A percentile compares a stretch with the other conserved stretches of the same genome.
These are phyloP conservation scores for Chlorospingus semifuscus DNA, from an alignment of 2,797 vertebrate species.

Conservation along the genomic window DNA sequence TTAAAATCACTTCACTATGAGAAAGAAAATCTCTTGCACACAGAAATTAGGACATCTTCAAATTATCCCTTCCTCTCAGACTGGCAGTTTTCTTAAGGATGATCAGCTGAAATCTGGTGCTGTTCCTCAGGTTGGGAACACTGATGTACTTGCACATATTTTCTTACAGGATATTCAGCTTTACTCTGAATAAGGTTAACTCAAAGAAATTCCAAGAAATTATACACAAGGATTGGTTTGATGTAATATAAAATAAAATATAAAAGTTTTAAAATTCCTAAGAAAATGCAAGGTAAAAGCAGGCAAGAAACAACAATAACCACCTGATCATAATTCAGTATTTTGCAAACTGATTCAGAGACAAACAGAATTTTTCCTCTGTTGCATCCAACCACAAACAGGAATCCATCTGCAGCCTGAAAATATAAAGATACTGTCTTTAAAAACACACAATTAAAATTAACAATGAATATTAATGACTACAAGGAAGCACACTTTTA, in stretches of 20 bases:
- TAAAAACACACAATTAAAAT: not conserved
- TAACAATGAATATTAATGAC: not conserved
- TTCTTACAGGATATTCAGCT: not conserved
- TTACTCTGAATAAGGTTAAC: not conserved
- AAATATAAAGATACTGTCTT: conserved; percentile 42
- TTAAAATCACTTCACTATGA: not conserved
- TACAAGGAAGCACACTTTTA: not conserved
- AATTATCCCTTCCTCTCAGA: not conserved
- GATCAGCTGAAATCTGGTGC: not conserved
- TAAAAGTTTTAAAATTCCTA: not conserved
- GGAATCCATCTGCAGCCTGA: conserved; percentile 93
- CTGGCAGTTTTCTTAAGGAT: not conserved
- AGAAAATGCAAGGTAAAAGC: not conserved
- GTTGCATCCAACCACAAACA: conserved; percentile 96
- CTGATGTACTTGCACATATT: not conserved
- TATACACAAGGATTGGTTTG: not conserved
- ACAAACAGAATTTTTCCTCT: conserved; percentile 94
- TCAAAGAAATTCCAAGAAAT: not conserved
- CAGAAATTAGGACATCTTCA: conserved; percentile 16
- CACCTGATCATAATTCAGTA: conserved; percentile 92
- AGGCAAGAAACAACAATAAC: conserved; percentile 9
- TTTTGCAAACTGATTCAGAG: conserved; percentile 92
- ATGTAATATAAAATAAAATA: not conserved
- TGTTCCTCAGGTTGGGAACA: not conserved
- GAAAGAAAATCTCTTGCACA: not conserved